Evolutionary conservation across 2,888 invertebrate species (phyloP).

Genomic region (Gisinianus flammeolus): DNA sequence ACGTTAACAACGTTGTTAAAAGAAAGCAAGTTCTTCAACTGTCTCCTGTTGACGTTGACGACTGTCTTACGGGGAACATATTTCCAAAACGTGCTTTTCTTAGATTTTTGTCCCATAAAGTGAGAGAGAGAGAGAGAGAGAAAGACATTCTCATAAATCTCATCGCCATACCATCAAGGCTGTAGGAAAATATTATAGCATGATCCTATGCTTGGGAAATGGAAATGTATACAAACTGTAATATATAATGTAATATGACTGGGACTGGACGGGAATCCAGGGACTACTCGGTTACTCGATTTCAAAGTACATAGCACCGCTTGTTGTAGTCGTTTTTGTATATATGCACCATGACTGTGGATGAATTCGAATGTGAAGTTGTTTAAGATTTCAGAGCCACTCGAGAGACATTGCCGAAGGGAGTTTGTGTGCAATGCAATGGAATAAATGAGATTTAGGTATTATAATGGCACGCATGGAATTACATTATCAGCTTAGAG

Average conservation of each 20-base stretch:
- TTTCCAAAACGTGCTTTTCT: constrained; percentile 16
- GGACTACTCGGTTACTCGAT: too few relatives aligned
- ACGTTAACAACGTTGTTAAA: background rate
- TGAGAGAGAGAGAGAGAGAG: background rate
- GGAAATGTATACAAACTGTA: too few relatives aligned
- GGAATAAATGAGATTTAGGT: background rate
- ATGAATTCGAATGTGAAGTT: too few relatives aligned
- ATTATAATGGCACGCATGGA: background rate
- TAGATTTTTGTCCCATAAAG: background rate
- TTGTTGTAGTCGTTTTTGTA: too few relatives aligned
- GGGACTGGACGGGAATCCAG: too few relatives aligned
- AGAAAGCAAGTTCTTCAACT: background rate
- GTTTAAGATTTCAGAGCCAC: too few relatives aligned
- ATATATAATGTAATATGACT: too few relatives aligned
- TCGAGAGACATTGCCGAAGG: constrained; percentile 2
- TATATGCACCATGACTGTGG: too few relatives aligned
- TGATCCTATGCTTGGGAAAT: too few relatives aligned
- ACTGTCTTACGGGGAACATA: background rate
- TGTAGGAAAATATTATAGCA: too few relatives aligned
- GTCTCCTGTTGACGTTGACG: constrained; percentile 5
- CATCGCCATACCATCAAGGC: too few relatives aligned
- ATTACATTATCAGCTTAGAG: constrained; percentile 1
- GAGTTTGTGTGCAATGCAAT: background rate
- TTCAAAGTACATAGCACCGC: too few relatives aligned
- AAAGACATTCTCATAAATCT: background rate